Conservation (phyloP, 2,888 invertebrate species). For the Oegoconia quadripuncta region DNA sequence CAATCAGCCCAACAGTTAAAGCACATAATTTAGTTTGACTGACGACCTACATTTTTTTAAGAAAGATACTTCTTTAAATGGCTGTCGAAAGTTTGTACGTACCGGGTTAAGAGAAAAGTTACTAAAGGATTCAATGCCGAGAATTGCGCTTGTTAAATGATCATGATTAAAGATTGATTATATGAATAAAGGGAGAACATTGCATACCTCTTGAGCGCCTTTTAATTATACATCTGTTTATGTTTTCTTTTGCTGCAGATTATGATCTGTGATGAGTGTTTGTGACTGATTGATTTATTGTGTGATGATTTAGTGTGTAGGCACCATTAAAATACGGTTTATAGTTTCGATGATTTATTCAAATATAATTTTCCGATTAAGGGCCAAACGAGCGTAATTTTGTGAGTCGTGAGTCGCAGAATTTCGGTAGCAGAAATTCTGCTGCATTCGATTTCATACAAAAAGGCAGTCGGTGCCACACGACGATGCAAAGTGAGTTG, state of each 20-base stretch:
- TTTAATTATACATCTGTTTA: slow-evolving; percentile 26
- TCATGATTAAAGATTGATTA: too few species aligned
- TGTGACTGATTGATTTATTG: too few species aligned
- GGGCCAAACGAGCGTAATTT: too few species aligned
- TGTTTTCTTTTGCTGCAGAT: slow-evolving; percentile 17
- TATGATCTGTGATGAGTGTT: too few species aligned
- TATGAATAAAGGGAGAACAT: slow-evolving; percentile 21
- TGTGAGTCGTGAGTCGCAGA: too few species aligned
- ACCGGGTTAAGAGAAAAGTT: slow-evolving; percentile 21
- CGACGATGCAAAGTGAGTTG: too few species aligned
- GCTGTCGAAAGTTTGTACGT: slow-evolving; percentile 18
- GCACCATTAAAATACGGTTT: too few species aligned
- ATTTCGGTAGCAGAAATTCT: too few species aligned
- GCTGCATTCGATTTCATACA: too few species aligned
- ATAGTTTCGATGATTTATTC: too few species aligned
- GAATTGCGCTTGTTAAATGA: slow-evolving; percentile 26
- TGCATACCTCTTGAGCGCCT: slow-evolving; percentile 12
- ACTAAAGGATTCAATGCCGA: slow-evolving; percentile 20
- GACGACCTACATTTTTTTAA: slow-evolving; percentile 22
- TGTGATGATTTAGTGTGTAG: slow-evolving; percentile 6
- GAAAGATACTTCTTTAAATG: slow-evolving; percentile 9
- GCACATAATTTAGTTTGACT: slow-evolving; percentile 24
- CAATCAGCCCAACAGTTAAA: slow-evolving; percentile 26
- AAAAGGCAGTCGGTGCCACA: too few species aligned
- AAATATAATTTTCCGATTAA: too few species aligned